Percentiles rank a stretch among this genome's conserved stretches.
phyloP scores from a whole-genome alignment of 2,113 vertebrate species.

The Tautogolabrus adspersus region DNA sequence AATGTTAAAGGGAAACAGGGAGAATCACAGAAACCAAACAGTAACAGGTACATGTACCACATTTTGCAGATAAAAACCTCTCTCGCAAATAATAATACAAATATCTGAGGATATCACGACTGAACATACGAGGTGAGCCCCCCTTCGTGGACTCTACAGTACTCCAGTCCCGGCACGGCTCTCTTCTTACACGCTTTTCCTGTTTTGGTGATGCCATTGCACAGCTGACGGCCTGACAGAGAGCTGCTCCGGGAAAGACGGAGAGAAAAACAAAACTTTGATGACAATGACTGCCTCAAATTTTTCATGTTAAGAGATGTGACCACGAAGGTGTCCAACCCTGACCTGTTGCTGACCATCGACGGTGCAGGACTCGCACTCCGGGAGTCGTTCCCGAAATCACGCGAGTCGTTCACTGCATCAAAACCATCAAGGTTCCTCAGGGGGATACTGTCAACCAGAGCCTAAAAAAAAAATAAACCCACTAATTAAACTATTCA shows the following conservation, averaged over 20 bases:
- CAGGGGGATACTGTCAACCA: conserved; percentile 56
- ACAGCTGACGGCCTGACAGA: conserved; percentile 67
- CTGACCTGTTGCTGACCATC: conserved; percentile 73
- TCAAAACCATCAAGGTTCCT: conserved; percentile 71
- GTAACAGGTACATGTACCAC: too few relatives aligned
- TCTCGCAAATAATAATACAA: not conserved
- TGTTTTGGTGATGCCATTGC: conserved; percentile 82
- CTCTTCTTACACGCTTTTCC: conserved; percentile 85
- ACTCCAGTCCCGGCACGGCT: conserved; percentile 76
- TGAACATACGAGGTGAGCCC: conserved; percentile 41
- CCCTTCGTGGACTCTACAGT: conserved; percentile 82
- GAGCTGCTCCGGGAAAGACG: conserved; percentile 60
- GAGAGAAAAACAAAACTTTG: not conserved
- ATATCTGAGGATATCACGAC: not conserved
- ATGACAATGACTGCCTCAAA: too few relatives aligned
- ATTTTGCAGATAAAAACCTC: not conserved
- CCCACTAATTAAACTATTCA: not conserved
- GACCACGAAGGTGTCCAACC: not conserved
- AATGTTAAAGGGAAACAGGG: not conserved
- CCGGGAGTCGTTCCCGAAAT: conserved; percentile 48
- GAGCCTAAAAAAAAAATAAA: conserved; percentile 31
- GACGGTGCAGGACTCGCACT: conserved; percentile 64
- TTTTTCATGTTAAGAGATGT: not conserved
- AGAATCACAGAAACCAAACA: not conserved
- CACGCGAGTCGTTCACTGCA: conserved; percentile 37